Evolutionary conservation across 2,113 vertebrate species (phyloP), one percentile per base, ranked within the genome.

Genomic region (Sphyrna mokarran): DNA sequence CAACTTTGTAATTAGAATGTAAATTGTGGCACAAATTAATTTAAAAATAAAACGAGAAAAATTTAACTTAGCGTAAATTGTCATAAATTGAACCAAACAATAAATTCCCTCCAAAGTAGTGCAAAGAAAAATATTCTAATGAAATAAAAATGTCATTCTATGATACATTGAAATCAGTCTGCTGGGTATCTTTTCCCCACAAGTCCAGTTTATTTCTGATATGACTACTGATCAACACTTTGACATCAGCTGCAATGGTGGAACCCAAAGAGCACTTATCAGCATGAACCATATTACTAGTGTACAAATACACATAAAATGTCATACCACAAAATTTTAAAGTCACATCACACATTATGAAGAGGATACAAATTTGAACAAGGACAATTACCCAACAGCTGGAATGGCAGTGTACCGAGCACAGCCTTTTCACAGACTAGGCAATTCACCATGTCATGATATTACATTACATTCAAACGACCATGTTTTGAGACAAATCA

Each of bases 381-480:
- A 72, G 94, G 69, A 95, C 94, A 29, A 95, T 95, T 76, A 95
- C 94, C 94, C 69, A 33, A 95, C 43, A 76, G 68, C 26, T 95
- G 94, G 94, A 95, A 95, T 95, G 94, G 94, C 70, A 26, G 94
- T 72, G 68, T 33, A 72, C 18, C 54, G 66, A 95, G 93, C 93
- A 95, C 94, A 95, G 68, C 43, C 94, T 95, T 40, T 70, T 95
- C 94, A 95, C 94, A 48, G 26, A 95, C 94, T 26, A 48, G 37
- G 94, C 69, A 95, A 95, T 72, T 70, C 94, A 95, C 94, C 68
- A 95, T 95, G 94, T 95, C 94, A 95, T 95, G 94, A 95, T 95
- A 95, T 72, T 95, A 95, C 94, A 54, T 72, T 95, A 95, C 69
- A 76, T 95, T 95, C 94, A 95, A 48, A 70, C 70, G 93, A 94